Percentiles rank a stretch among this genome's conserved stretches.
These are phyloP conservation scores for Halichondria panicea DNA, from an alignment of 37 sponge, comb jelly and placozoan species.

Conservation along the genomic window DNA sequence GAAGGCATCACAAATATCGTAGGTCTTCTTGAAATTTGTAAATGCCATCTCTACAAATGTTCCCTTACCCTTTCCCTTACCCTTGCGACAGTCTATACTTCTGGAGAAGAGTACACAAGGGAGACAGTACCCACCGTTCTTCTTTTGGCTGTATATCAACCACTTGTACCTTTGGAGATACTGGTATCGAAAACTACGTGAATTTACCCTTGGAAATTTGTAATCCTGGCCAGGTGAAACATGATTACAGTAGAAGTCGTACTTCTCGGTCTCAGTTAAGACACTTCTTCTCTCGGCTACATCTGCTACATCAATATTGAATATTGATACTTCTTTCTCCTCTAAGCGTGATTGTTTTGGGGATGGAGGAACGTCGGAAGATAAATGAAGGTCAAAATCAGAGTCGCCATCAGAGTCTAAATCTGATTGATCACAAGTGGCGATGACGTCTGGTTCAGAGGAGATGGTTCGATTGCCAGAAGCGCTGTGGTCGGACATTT, in stretches of 20 bases:
- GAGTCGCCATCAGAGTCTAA: neutral
- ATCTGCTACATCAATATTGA: slow-evolving; percentile 4
- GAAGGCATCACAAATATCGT: slow-evolving; percentile 29
- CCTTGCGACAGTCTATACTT: neutral
- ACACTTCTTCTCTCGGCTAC: neutral
- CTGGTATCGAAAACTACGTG: neutral
- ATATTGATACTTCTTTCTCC: neutral
- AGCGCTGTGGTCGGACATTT: neutral
- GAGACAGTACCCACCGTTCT: slow-evolving; percentile 60
- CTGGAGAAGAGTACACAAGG: slow-evolving; percentile 44
- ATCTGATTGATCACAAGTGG: neutral
- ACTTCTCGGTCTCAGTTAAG: slow-evolving; percentile 19
- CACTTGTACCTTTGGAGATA: slow-evolving; percentile 22
- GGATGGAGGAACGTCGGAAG: neutral
- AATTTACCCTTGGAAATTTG: slow-evolving; percentile 13
- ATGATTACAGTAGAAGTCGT: slow-evolving; percentile 19
- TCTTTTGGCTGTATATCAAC: slow-evolving; percentile 46
- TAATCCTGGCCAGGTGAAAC: slow-evolving; percentile 21
- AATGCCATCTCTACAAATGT: slow-evolving; percentile 9
- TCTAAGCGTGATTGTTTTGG: neutral
- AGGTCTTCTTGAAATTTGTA: slow-evolving; percentile 42
- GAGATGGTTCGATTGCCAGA: too few species aligned
- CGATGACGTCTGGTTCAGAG: too few species aligned
- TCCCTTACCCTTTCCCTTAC: too few species aligned
- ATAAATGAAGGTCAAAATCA: too few species aligned